phyloP scores from a whole-genome alignment of 53 echinoderm and acorn worm species.

The Luidia sarsii region DNA sequence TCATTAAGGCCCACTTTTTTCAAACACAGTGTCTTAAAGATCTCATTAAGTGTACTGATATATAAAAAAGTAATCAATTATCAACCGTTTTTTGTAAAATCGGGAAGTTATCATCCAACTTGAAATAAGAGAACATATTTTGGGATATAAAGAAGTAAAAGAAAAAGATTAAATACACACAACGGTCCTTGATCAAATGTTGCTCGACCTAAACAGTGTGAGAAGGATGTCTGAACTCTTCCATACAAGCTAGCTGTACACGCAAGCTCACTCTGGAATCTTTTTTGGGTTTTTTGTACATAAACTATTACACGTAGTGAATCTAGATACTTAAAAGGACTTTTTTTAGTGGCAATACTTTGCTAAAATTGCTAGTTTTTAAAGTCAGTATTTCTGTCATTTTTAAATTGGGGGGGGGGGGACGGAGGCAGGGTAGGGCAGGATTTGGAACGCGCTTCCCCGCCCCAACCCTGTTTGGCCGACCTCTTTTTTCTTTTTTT shows the following conservation, averaged over 20 bases:
- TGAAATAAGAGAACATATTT: slow-evolving; percentile 7
- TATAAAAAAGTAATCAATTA: too few species aligned
- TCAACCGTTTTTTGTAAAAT: too few species aligned
- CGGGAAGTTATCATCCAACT: not conserved
- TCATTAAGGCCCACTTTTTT: too few species aligned
- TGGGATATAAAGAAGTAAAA: slow-evolving; percentile 13
- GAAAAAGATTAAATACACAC: not conserved
- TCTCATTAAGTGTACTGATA: too few species aligned
- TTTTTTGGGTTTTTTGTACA: slow-evolving; percentile 32
- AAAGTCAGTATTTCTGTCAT: slow-evolving; percentile 37
- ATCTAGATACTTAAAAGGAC: slow-evolving; percentile 23
- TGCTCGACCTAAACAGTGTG: slow-evolving; percentile 27
- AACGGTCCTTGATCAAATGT: slow-evolving; percentile 34
- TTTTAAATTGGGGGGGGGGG: too few species aligned
- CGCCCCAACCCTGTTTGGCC: not conserved
- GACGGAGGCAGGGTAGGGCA: too few species aligned
- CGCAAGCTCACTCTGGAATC: not conserved
- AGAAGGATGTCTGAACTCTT: not conserved
- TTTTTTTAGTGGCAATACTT: slow-evolving; percentile 58
- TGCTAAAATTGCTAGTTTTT: slow-evolving; percentile 52
- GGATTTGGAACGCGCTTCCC: slow-evolving; percentile 7
- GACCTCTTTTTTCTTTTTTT: not conserved
- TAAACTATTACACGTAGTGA: slow-evolving; percentile 31
- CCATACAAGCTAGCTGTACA: slow-evolving; percentile 12
- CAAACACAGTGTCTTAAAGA: too few species aligned